Base-by-base conservation (phyloP, 1,140 invertebrate genomes). In the Diplogasteroides magnus region DNA sequence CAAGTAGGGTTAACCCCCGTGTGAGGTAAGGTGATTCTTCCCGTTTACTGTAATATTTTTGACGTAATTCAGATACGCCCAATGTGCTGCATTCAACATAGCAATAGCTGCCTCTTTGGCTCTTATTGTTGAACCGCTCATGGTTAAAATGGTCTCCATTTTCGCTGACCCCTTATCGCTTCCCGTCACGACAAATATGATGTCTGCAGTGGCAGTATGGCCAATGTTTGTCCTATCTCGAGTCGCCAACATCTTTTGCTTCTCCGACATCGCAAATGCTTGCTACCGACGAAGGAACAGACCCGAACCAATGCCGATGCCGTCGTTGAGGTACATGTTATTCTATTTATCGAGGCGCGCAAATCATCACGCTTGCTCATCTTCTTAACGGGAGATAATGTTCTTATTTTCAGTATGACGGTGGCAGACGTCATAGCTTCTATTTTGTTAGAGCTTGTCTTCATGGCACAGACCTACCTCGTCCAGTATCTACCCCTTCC, bases 371-470 rank as follows among this genome's bases (percentile, higher is more conserved):
- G 67, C 0, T 27, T 78, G 60, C 55, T 32, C 31, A 3, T 23
- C 59, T 55, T 59, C 63, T 58, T 64, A 14, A 2, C 0, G 61
- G 66, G 15, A 23, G 1, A 70, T 14, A 69, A 62, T 19, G 37
- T 57, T 23, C 26, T 55, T 28, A 31, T 65, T 67, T 79, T 74
- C 64, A 79, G 79, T 6, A 61, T 62, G 23, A 64, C 74, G 19
- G 67, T 76, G 11, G 77, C 78, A 15, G 78, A 82, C 56, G 74
- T 80, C 31, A 25, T 81, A 1, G 67, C 76, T 25, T 77, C 78
- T 6, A 64, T 77, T 19, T 23, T 80, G 31, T 67, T 82, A 2
- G 77, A 81, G 60, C 55, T 69, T 2, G 69, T 81, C n/a, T 80
- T 80, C 60, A 63, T 80, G 13, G 23, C 74, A 11, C 79, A 80